These are phyloP conservation scores for Pteropus rufus DNA, from an alignment of 2,797 vertebrate species.

Conservation along the genomic window DNA sequence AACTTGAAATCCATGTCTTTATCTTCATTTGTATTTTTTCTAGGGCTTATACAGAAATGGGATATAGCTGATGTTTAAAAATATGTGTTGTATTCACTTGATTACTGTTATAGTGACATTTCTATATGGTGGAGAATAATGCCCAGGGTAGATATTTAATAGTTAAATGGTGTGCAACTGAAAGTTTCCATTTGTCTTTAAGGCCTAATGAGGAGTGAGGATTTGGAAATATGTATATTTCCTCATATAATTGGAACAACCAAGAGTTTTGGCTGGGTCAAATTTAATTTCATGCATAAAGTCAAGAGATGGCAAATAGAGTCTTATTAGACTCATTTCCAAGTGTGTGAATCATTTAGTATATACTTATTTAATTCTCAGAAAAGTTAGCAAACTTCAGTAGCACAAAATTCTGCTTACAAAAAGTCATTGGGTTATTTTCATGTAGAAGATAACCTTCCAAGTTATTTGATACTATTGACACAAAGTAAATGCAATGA, in stretches of 20 bases:
- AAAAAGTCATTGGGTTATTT: background rate
- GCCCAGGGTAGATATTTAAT: background rate
- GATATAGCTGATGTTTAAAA: background rate
- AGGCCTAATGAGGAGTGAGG: background rate
- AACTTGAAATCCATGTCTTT: background rate
- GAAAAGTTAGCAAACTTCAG: background rate
- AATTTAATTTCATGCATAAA: constrained; percentile 1
- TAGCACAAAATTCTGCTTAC: constrained; percentile 36
- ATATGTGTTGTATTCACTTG: background rate
- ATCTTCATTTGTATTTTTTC: background rate
- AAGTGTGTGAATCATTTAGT: constrained; percentile 9
- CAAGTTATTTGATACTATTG: constrained; percentile 23
- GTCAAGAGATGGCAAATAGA: background rate
- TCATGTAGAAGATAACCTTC: background rate
- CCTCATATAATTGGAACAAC: background rate
- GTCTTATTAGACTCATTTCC: background rate
- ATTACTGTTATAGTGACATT: background rate
- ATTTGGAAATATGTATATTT: constrained; percentile 7
- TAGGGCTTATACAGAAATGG: background rate
- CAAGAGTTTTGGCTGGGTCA: background rate
- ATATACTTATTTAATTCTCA: background rate
- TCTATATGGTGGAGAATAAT: background rate
- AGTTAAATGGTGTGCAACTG: background rate
- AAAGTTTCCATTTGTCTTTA: constrained; percentile 27
- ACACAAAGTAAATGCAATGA: constrained; percentile 25